Evolutionary conservation across 2,797 vertebrate species (phyloP), one percentile per base, ranked within the genome.

Genomic region (Arremon aurantiirostris): DNA sequence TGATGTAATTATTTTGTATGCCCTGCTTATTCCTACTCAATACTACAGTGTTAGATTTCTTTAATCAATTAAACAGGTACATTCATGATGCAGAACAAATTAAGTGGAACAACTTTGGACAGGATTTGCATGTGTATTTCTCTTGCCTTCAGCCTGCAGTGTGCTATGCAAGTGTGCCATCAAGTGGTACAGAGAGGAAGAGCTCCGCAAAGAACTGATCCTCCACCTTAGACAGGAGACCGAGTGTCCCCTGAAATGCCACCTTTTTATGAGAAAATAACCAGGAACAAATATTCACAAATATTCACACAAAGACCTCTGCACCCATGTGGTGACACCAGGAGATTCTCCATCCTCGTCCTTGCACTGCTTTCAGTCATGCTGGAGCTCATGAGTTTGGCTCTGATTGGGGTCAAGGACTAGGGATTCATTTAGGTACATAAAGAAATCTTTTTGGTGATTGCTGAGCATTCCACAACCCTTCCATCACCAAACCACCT

Each of bases 141-240:
- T 66, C 47, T 17, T 21, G 26, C 6, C 24, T 66, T 11, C 42
- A 52, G 47, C 23, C 37, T 12, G 27, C 47, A 9, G 71, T 59
- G 46, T 57, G 60, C 85, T 96, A 21, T 57, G 78, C 90, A 94
- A 95, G 72, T n/a, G 56, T 95, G 97, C 93, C 98, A 97, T 86
- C 98, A 96, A 88, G 95, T 55, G 98, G 97, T 61, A 37, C 11
- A 41, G 21, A 14, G 53, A 21, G 59, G 57, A 32, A 76, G 59
- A 63, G 17, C 46, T 7, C 20, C 12, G 41, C 37, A 13, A 35
- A 71, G 60, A 78, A 35, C 39, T 7, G 26, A 42, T 66, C 15
- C 20, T 80, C 15, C 24, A 0, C 27, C 21, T 69, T 22, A 64
- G 27, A 23, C 11, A 10, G 39, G 30, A 71, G 21, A 56, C 14